A percentile compares a stretch with the other conserved stretches of the same genome.
Evolutionary conservation across 2,797 vertebrate genomes (phyloP).

Genomic region (Synaphobranchus kaupii): DNA sequence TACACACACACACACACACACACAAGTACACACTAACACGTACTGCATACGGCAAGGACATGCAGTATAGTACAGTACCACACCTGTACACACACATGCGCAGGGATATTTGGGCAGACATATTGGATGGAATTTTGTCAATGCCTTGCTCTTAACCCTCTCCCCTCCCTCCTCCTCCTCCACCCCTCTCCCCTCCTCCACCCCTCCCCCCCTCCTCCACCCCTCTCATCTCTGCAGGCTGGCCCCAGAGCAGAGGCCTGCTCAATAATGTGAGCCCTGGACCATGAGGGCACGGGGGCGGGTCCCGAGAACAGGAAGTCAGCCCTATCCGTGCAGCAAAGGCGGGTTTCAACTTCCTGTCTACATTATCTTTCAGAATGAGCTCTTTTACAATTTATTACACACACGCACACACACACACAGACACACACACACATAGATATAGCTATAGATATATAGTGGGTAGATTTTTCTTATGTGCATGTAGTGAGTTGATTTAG

Average conservation of each 20-base stretch:
- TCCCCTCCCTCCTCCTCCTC: neutral
- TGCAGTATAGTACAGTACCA: too few species aligned
- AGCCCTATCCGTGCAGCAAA: neutral
- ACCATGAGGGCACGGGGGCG: neutral
- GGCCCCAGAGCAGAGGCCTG: constrained; percentile 63
- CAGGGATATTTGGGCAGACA: neutral
- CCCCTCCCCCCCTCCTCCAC: constrained; percentile 5
- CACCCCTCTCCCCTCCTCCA: neutral
- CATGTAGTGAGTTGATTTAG: constrained; percentile 12
- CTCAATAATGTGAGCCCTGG: constrained; percentile 66
- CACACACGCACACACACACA: neutral
- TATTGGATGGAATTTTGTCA: neutral
- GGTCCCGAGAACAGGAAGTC: neutral
- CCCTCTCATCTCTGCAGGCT: constrained; percentile 45
- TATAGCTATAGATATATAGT: neutral
- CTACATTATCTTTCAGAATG: constrained; percentile 7
- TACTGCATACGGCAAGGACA: too few species aligned
- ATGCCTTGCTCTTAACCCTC: neutral
- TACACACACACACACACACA: too few species aligned
- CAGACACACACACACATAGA: neutral
- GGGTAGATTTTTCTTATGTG: constrained; percentile 11
- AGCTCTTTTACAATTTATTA: neutral
- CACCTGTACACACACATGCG: neutral
- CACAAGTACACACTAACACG: too few species aligned
- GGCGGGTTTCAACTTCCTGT: neutral